Evolutionary conservation across 1,140 invertebrate genomes (phyloP), one percentile per base, ranked within the genome.

Genomic region (Scaptomyza montana): DNA sequence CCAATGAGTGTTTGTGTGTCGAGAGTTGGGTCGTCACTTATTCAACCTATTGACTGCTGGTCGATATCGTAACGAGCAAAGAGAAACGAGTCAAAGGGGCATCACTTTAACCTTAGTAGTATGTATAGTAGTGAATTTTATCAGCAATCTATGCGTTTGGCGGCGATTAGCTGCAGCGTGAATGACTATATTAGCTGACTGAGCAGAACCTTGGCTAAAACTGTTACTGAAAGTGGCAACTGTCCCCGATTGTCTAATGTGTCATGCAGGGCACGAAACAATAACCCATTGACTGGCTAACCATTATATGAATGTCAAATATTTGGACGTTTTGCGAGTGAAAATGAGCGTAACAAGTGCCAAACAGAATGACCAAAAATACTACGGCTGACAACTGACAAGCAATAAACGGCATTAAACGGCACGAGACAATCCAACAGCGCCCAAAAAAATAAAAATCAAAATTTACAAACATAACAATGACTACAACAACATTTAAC

Each of bases 221-320:
- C 16, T 43, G 41, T 25, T 41, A 30, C 8, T 9, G 7, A 36
- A 36, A 13, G 10, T 43, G 41, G 41, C 55, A 30, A 41, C 39
- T 30, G 12, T 33, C 56, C 21, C 25, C 39, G 39, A 43, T 43
- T 43, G 39, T 49, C 63, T 60, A 60, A 72, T 72, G 49, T 72
- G 9, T 21, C 16, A 72, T 72, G 69, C 69, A 41, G 69, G 55
- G 69, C 69, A 72, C 63, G 69, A 53, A 72, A 45, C 30, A 43
- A 55, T 49, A 30, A 50, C 55, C 51, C 28, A 54, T 19, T 21
- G 25, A 41, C 5, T 39, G 61, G 62, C 9, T 64, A 53, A 46
- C 43, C 80, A 79, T 84, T 79, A 84, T 79, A 82, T 79, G 80
- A 82, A 84, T 82, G 69, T 84, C 81, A 82, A 82, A 82, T 82